Base-by-base conservation (phyloP, 2,888 invertebrate genomes). In the Congeria kusceri region DNA sequence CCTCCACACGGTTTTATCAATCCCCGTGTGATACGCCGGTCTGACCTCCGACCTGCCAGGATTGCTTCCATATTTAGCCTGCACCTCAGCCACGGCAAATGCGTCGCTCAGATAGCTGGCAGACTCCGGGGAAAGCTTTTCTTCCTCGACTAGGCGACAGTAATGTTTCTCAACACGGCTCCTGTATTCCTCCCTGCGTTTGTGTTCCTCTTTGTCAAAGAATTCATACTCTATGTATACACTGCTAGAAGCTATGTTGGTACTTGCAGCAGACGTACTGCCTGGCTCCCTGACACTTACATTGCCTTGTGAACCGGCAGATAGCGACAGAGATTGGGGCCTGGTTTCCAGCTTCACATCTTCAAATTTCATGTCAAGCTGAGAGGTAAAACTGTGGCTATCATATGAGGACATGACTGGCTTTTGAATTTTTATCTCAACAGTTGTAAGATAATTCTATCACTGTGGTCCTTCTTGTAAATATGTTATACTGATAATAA, bases 161-260 rank as follows among this genome's bases (percentile, higher is more conserved):
- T 86, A 89, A 71, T 89, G 88, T 23, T 71, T 80, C 49, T 87
- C 86, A 18, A 88, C 89, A 59, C 86, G 80, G 44, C 79, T 61
- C 13, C 86, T 65, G 39, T 87, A 88, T 32, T 79, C 83, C 62
- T 85, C 77, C 46, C 84, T 80, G 25, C 83, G 56, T 39, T 71
- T 79, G 56, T 82, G 78, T 65, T 89, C 88, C 87, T 92, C 92
- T 86, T 89, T 89, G 53, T 83, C 79, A 76, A 81, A 84, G 56
- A 83, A 83, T 58, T 83, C 79, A 74, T 74, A 77, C 77, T 74
- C 53, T 27, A 83, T 47, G 57, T 58, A 58, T 18, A 53, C 61
- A 69, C 27, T 28, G 53, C 73, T 74, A 46, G 67, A 56, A 39
- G 64, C 70, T 69, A 66, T 72, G 29, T 65, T 59, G 46, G 69